Base-by-base conservation (phyloP, 2,797 vertebrate species). In the Bradypus variegatus region DNA sequence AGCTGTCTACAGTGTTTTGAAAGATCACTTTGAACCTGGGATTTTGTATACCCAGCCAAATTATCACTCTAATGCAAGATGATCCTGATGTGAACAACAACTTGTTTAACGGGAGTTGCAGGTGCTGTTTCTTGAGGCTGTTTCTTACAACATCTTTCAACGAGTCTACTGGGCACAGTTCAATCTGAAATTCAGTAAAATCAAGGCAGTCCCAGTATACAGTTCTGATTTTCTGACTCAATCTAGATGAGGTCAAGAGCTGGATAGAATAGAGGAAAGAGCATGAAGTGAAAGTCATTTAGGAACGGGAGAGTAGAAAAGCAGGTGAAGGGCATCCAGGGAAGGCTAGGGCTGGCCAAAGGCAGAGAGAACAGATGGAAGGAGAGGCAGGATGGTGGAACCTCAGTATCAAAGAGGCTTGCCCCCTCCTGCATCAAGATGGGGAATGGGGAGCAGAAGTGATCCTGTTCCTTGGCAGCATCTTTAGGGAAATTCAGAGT, bases 41-140 rank as follows among this genome's bases (percentile, higher is more conserved):
- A 48, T 79, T 76, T 89, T 84, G 45, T 77, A 94, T 93, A 88
- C 86, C 92, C 86, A 95, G 90, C 86, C 50, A 87, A 95, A 94
- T 82, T 93, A 55, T 60, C 85, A 21, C 15, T 45, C 21, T n/a
- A 25, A 9, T 10, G 36, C 33, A 8, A 16, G 21, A 53, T 33
- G 29, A 9, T 41, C 65, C 12, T 38, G 48, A 50, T 27, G 8
- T 45, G 72, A 83, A 79, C 31, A 36, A 65, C 6, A 25, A 25
- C 31, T 60, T 50, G n/a, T 19, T 31, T 73, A 45, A 13, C 2
- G 48, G 41, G 41, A 45, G 41, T 41, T 55, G 31, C 6, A 21
- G n/a, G 50, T 62, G 76, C 48, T 45, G 8, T 67, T 67, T 62
- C 50, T 65, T 19, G 2, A 64, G 6, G 11, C 65, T 60, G 5